Conservation (phyloP, 2,797 vertebrate genomes). For the Chrosomus eos region DNA sequence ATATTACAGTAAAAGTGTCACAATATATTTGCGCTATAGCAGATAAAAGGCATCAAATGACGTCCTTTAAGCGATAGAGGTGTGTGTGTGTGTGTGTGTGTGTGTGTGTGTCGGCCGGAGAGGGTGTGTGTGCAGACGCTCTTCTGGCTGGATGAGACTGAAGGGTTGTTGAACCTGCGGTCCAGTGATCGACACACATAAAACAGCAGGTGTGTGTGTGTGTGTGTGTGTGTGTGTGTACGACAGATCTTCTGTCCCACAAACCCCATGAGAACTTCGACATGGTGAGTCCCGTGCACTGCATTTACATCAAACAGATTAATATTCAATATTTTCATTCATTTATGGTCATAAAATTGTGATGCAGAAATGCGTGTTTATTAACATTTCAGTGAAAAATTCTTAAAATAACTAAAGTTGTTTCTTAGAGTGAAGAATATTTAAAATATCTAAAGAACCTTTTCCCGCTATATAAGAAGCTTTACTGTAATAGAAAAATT, state of each 20-base stretch:
- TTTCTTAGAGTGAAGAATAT: neutral
- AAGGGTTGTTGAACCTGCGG: constrained; percentile 73
- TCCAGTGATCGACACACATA: constrained; percentile 73
- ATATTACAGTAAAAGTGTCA: neutral
- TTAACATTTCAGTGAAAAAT: neutral
- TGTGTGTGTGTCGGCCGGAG: neutral
- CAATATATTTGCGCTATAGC: neutral
- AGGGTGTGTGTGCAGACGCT: constrained; percentile 20
- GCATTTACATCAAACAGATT: neutral
- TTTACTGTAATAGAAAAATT: neutral
- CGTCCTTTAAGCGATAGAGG: neutral
- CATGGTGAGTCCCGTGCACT: constrained; percentile 74
- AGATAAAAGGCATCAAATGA: neutral
- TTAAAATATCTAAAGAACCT: neutral
- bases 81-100: no score
- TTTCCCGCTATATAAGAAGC: neutral
- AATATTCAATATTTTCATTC: neutral
- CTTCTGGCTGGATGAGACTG: constrained; percentile 62
- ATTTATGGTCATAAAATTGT: neutral
- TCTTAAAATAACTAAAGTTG: neutral
- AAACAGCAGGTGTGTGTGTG: constrained; percentile 53
- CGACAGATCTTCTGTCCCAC: constrained; percentile 62
- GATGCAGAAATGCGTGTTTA: neutral
- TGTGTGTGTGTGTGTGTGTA: neutral
- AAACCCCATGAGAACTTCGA: constrained; percentile 59